A percentile compares a stretch with the other conserved stretches of the same genome.
Evolutionary conservation across 2,888 invertebrate species (phyloP).

Genomic region (Bellardia pandia): DNA sequence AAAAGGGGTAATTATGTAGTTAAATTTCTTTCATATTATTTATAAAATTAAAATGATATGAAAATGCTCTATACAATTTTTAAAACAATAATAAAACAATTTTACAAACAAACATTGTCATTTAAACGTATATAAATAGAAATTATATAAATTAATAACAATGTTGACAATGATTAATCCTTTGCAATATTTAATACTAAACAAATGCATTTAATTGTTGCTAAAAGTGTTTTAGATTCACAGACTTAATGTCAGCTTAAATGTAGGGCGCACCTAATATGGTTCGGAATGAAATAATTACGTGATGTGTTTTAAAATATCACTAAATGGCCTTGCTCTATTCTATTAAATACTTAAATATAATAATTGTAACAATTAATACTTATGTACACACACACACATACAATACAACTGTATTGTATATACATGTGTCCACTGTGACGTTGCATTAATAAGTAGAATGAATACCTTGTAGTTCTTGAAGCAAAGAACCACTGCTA

Average conservation of each 20-base stretch:
- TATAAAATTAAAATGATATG: no score
- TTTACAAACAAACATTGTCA: no score
- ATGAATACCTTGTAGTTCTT: neutral
- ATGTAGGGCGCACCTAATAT: conserved; percentile 44
- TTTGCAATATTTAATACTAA: neutral
- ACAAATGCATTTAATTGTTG: neutral
- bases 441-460: neutral
- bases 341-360: conserved; percentile 13
- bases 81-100: neutral
- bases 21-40: no score
- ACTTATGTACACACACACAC: neutral
- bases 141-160: neutral
- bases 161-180: neutral
- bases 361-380: conserved; percentile 40
- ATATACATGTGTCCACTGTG: conserved; percentile 20
- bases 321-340: conserved; percentile 52
- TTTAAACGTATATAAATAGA: no score
- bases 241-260: conserved; percentile 18
- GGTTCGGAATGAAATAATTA: conserved; percentile 45
- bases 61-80: no score
- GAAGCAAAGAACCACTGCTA: no score
- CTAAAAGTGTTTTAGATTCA: neutral
- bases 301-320: conserved; percentile 34
- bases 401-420: no score
- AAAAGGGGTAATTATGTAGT: no score